phyloP scores from a whole-genome alignment of 2,113 vertebrate species.

The Osmerus mordax region DNA sequence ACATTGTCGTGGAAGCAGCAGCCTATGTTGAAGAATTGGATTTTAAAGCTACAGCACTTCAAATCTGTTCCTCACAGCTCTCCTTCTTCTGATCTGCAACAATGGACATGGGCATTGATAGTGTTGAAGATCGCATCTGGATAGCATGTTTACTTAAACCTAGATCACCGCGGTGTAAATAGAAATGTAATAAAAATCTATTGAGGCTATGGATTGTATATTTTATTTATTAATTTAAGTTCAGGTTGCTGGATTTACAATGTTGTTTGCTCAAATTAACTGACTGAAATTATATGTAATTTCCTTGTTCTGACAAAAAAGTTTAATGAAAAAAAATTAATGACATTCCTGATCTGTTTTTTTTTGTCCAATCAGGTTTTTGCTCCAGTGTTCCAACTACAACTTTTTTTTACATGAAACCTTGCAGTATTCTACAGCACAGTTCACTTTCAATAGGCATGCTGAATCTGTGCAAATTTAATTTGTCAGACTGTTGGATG shows the following conservation, averaged over 20 bases:
- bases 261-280: neutral
- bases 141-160: no score
- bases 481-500: neutral
- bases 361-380: neutral
- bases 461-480: neutral
- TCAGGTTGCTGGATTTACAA: neutral
- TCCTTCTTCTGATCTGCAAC: neutral
- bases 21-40: constrained; percentile 30
- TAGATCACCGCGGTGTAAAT: no score
- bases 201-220: no score
- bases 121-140: neutral
- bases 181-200: no score
- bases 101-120: neutral
- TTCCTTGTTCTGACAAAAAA: no score
- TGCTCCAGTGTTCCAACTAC: neutral
- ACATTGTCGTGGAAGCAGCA: constrained; percentile 30
- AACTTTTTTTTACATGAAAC: neutral
- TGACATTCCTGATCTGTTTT: neutral
- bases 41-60: constrained; percentile 61
- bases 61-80: neutral
- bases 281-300: neutral
- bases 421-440: neutral
- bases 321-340: no score
- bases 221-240: neutral
- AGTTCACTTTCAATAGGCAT: neutral